A percentile compares a stretch with the other conserved stretches of the same genome.
Evolutionary conservation across 2,888 invertebrate genomes (phyloP).

Genomic region (Stenurella melanura): DNA sequence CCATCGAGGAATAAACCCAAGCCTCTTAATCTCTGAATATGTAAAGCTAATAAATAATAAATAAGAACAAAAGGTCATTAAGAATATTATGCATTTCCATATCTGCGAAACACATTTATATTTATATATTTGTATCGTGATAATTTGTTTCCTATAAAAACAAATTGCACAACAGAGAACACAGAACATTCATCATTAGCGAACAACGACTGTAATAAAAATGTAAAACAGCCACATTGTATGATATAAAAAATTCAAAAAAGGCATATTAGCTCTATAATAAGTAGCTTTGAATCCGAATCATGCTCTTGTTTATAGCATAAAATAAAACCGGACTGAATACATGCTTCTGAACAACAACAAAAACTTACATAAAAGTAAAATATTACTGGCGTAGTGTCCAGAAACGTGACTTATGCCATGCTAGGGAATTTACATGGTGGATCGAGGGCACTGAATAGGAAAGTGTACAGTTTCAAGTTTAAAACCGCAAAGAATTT

Average conservation of each 20-base stretch:
- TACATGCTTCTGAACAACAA: slow-evolving; percentile 43
- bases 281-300: slow-evolving; percentile 45
- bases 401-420: slow-evolving; percentile 59
- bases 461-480: background rate
- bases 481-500: too few relatives aligned
- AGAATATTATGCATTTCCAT: slow-evolving; percentile 3
- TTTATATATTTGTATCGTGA: slow-evolving; percentile 23
- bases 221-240: slow-evolving; percentile 21
- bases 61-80: slow-evolving; percentile 13
- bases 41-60: background rate
- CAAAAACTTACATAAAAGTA: slow-evolving; percentile 59
- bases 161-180: slow-evolving; percentile 30
- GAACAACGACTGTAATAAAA: slow-evolving; percentile 19
- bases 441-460: background rate
- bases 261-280: slow-evolving; percentile 40
- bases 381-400: slow-evolving; percentile 59
- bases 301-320: slow-evolving; percentile 49
- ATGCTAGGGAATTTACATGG: slow-evolving; percentile 42
- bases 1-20: too few relatives aligned
- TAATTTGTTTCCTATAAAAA: slow-evolving; percentile 27
- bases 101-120: slow-evolving; percentile 20
- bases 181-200: slow-evolving; percentile 19
- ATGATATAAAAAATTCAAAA: slow-evolving; percentile 34
- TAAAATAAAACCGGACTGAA: slow-evolving; percentile 47
- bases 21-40: too few relatives aligned